Evolutionary conservation across 2,888 invertebrate species (phyloP), one percentile per base, ranked within the genome.

Genomic region (Synanthedon myopaeformis): DNA sequence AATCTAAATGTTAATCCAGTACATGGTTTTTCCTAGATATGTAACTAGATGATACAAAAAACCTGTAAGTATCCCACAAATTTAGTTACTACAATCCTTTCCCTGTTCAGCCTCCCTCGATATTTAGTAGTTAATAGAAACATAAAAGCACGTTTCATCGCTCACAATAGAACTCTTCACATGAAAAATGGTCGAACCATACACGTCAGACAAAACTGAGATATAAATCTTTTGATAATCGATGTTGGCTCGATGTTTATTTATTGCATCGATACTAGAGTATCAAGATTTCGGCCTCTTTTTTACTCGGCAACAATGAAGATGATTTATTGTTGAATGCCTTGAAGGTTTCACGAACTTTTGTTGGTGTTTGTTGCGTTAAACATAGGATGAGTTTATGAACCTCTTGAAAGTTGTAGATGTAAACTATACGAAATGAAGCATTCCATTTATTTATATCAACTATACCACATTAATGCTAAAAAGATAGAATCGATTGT

Each of bases 171-270:
- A 67, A 61, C 61, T 56, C 59, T 62, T 56, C 58, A 60, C 70
- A 75, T 86, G 84, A 87, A 80, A 82, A 84, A 85, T 82, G 77
- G 77, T 66, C 61, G 63, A 66, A 74, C 72, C 74, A 70, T 70
- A 71, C 67, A 70, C 76, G 72, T 76, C 71, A 73, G 71, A 70
- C 70, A 67, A 72, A 70, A 67, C 69, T 66, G 63, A 74, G 77
- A 81, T 78, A 85, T 87, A 87, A 84, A 86, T 86, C 85, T 82
- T 81, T 74, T 73, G 74, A 75, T 82, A 84, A 84, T 84, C 82
- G 82, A 79, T 79, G 77, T 72, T 71, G 67, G 68, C 64, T 60
- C 65, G 69, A 74, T 82, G 74, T 82, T 78, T 85, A 84, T 85
- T 82, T 83, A 84, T 84, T 74, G 79, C 72, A 69, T 69, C 65